These are phyloP conservation scores for Drosophila emarginata DNA, from an alignment of 2,888 invertebrate species.

Conservation along the genomic window DNA sequence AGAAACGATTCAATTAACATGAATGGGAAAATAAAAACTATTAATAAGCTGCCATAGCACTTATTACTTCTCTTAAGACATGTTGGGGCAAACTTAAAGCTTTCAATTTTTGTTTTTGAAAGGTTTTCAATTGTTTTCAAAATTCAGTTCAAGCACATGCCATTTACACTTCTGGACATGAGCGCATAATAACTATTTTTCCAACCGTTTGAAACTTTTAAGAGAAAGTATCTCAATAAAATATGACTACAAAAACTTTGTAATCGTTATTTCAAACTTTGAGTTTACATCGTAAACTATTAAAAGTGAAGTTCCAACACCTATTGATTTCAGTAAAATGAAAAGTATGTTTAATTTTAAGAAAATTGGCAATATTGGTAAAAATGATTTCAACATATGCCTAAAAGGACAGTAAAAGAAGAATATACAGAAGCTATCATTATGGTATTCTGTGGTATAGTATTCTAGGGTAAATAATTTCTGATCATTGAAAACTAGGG, in stretches of 20 bases:
- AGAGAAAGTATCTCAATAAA: background rate
- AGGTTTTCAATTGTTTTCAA: too few relatives aligned
- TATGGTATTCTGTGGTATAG: too few relatives aligned
- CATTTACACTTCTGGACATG: background rate
- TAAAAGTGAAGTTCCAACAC: too few relatives aligned
- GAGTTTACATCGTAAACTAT: background rate
- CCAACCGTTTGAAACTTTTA: background rate
- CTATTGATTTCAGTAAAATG: too few relatives aligned
- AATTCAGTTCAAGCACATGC: too few relatives aligned
- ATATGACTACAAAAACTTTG: constrained; percentile 1
- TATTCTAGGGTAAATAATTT: too few relatives aligned
- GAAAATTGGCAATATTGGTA: too few relatives aligned
- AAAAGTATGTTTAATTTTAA: too few relatives aligned
- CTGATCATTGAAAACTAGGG: too few relatives aligned
- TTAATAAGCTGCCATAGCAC: background rate
- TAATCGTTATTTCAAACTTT: background rate
- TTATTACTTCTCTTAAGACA: background rate
- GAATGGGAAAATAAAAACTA: background rate
- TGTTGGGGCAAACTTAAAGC: background rate
- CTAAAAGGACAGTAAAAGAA: too few relatives aligned
- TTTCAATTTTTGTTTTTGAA: background rate
- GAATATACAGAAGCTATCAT: too few relatives aligned
- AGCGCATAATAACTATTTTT: background rate
- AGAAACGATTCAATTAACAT: background rate
- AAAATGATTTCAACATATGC: too few relatives aligned